Evolutionary conservation across 2,113 vertebrate species (phyloP).

Genomic region (Zosterops pallidus): DNA sequence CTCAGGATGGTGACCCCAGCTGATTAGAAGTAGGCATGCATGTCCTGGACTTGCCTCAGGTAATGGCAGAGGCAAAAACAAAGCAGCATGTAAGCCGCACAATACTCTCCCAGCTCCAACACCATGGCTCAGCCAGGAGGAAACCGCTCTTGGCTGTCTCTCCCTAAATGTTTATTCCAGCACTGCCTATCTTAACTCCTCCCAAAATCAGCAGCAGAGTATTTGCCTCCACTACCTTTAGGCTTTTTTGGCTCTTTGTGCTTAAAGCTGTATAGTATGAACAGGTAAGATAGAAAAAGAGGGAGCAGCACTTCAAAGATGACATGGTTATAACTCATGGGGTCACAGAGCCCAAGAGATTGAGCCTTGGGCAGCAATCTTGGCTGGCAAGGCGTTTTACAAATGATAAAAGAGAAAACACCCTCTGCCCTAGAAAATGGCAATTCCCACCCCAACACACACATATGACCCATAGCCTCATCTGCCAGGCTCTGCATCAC

Average conservation of each 20-base stretch:
- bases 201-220: neutral
- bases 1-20: neutral
- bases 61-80: neutral
- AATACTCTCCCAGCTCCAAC: neutral
- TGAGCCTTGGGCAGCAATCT: neutral
- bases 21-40: neutral
- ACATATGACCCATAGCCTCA: neutral
- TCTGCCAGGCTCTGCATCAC: neutral
- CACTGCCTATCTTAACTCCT: neutral
- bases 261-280: neutral
- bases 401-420: neutral
- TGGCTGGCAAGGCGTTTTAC: neutral
- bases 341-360: neutral
- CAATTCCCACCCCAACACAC: neutral
- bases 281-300: neutral
- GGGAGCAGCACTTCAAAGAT: neutral
- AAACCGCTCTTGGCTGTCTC: conserved; percentile 15
- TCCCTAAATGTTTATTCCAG: conserved; percentile 37
- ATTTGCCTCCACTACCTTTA: neutral
- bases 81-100: neutral
- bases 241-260: neutral
- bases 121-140: neutral
- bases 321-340: neutral
- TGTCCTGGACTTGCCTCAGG: neutral
- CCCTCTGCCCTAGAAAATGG: neutral